Conservation (phyloP, 92 coral and sea anemone species). For the Epizoanthus rinbou region DNA sequence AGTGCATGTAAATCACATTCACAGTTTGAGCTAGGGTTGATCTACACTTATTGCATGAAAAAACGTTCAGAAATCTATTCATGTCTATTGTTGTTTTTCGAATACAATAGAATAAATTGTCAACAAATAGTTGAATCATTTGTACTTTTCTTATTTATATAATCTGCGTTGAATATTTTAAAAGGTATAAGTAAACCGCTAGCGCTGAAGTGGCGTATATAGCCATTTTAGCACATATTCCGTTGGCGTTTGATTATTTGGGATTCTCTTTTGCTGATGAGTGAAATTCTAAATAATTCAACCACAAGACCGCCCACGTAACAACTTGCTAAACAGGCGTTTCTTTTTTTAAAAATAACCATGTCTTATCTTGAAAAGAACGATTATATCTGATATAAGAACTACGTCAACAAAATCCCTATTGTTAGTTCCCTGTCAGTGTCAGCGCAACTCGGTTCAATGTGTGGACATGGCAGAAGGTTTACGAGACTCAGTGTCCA, state of each 20-base stretch:
- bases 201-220: not conserved
- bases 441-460: too few relatives aligned
- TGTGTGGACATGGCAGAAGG: too few relatives aligned
- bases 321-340: not conserved
- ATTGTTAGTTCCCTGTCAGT: too few relatives aligned
- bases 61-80: not conserved
- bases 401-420: not conserved
- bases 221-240: not conserved
- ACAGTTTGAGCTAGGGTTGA: not conserved
- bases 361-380: not conserved
- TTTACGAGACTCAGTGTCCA: too few relatives aligned
- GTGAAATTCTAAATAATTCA: not conserved
- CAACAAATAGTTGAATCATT: not conserved
- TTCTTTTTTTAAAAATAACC: not conserved
- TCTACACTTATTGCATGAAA: not conserved
- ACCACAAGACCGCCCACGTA: not conserved
- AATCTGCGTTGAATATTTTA: too few relatives aligned
- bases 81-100: not conserved
- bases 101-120: not conserved
- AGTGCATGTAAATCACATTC: not conserved
- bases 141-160: not conserved
- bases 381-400: not conserved
- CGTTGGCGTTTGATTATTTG: not conserved
- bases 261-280: not conserved
- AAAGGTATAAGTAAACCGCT: not conserved